phyloP scores from a whole-genome alignment of 2,797 vertebrate species.

The Adrianichthys oophorus region DNA sequence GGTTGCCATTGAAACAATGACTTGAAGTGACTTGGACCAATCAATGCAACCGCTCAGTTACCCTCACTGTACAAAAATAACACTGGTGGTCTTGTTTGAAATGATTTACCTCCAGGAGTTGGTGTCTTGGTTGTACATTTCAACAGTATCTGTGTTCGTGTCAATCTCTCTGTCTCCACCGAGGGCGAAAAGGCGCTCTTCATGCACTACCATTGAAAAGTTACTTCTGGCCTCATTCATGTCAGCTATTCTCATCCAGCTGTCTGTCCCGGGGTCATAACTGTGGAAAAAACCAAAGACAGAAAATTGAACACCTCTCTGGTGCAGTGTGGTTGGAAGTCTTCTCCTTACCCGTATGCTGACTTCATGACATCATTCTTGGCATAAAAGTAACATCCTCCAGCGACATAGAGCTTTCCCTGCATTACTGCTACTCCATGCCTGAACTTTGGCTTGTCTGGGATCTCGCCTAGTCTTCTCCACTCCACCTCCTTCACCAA shows the following conservation, averaged over 20 bases:
- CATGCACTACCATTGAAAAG: slow-evolving; percentile 63
- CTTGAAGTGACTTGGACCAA: too few relatives aligned
- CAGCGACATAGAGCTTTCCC: slow-evolving; percentile 81
- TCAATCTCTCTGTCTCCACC: slow-evolving; percentile 78
- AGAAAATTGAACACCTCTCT: neutral
- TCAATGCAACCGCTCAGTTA: too few relatives aligned
- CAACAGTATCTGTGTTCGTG: slow-evolving; percentile 75
- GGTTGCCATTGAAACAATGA: too few relatives aligned
- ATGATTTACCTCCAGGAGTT: slow-evolving; percentile 76
- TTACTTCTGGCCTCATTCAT: slow-evolving; percentile 79
- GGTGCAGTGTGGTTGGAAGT: neutral
- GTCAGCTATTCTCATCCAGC: slow-evolving; percentile 73
- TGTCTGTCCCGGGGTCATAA: slow-evolving; percentile 65
- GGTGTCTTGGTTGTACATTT: slow-evolving; percentile 69
- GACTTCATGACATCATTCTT: slow-evolving; percentile 83
- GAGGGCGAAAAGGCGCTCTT: slow-evolving; percentile 66
- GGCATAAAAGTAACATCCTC: slow-evolving; percentile 88
- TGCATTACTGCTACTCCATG: slow-evolving; percentile 76
- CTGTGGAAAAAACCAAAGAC: slow-evolving; percentile 33
- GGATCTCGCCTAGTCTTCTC: slow-evolving; percentile 80
- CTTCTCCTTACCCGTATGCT: slow-evolving; percentile 81
- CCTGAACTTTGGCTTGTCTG: slow-evolving; percentile 80
- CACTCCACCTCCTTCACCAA: slow-evolving; percentile 83
- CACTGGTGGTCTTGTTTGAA: neutral
- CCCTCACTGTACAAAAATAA: too few relatives aligned